Evolutionary conservation across 1,140 invertebrate genomes (phyloP), one percentile per base, ranked within the genome.

Genomic region (Neodiprion virginianus): DNA sequence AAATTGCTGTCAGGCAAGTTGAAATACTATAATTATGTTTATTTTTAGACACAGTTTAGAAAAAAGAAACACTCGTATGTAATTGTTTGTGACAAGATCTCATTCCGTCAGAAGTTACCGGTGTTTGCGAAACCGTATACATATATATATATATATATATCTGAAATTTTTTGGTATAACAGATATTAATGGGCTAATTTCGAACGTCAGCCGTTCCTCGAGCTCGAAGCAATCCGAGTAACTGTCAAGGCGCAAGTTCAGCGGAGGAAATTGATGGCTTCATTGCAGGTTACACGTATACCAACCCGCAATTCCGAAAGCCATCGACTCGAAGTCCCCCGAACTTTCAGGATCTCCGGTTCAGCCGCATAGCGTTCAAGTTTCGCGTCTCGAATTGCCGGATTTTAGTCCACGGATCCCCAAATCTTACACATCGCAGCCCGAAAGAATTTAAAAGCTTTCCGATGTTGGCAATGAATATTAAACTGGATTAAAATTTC

Each of bases 231-330:
- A 69, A 61, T 61, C 53, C 53, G 53, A 61, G 53, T 47, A 47
- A 47, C 67, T 69, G 67, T 69, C 67, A 47, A 69, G 67, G 72
- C 47, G 74, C 71, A 75, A 75, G 72, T 72, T 48, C 67, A 49
- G 67, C 14, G 28, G 68, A 50, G 66, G 61, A 50, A 75, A 75
- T 72, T 75, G 74, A 75, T 67, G 67, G 47, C 67, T 49, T 75
- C 74, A 72, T 72, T 69, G 67, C 47, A 40, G 28, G 28, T 40
- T 40, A 40, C 28, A 40, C 28, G 28, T 40, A 40, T 40, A 40
- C 28, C 28, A 21, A 72, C 11, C 17, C 3, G 8, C 21, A 5
- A 14, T 7, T 47, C 10, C 67, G 67, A 69, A 47, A 69, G 21
- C 21, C 67, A 69, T 14, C 67, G 67, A 69, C 67, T 69, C 23